Base-by-base conservation (phyloP, 2,888 invertebrate species). In the Caradrina clavipalpis region DNA sequence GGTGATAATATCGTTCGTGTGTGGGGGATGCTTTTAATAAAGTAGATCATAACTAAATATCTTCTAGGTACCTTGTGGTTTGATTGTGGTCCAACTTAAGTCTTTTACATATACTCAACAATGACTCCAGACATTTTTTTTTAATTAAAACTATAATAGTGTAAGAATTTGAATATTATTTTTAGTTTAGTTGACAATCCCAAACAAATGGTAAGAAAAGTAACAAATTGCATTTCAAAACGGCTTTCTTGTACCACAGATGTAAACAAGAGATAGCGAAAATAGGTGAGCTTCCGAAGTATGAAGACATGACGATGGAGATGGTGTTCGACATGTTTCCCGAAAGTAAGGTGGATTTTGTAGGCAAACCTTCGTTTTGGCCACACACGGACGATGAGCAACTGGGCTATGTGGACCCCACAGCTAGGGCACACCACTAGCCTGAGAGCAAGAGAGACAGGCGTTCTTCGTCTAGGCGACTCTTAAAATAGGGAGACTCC, bases 351-450 rank as follows among this genome's bases (percentile, higher is more conserved):
- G 1, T 94, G 1, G 91, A 95, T 68, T 87, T 90, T 1, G 92
- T 95, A 0, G 90, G 91, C 0, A 90, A 72, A 11, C 95, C 94
- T 0, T 83, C 92, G 0, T 95, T 91, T 76, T 95, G 95, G 95
- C 95, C 95, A 1, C 95, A 96, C 73, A 83, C 83, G 5, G 79
- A 86, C 0, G 95, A 95, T 6, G 95, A 95, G 50, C 95, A 95
- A 73, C 79, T 88, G 2, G 92, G 90, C 0, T 93, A 92, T 56
- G 74, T 83, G 35, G 89, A 86, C 64, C 81, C 84, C 1, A 62
- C 78, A n/a, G 47, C 62, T 19, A 83, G 83, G 50, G 3, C 0
- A 8, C 42, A 11, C 13, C 42, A 15, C 45, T 73, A 58, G 65
- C 45, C 19, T 47, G 78, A 66, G 49, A 80, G 35, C 73, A 42